These are phyloP conservation scores for Apotomis betuletana DNA, from an alignment of 2,888 invertebrate species.

Conservation along the genomic window DNA sequence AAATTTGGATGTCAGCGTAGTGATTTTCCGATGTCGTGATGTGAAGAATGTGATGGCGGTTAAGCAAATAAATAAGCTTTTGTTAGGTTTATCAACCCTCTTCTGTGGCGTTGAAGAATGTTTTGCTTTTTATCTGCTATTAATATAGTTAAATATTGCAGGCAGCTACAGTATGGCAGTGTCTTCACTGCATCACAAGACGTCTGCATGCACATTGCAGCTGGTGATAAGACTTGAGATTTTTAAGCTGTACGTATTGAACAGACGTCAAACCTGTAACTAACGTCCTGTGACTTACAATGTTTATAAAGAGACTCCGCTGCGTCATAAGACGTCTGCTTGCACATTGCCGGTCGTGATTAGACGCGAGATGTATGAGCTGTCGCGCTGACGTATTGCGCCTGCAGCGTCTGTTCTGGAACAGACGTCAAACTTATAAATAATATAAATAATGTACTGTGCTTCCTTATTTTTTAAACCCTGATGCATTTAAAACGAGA, in stretches of 20 bases:
- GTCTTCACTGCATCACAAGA: not conserved
- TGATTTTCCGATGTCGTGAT: no score
- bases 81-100: no score
- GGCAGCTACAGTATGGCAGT: no score
- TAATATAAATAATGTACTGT: not conserved
- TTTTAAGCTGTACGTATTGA: conserved; percentile 20
- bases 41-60: no score
- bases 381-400: conserved; percentile 32
- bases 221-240: conserved; percentile 22
- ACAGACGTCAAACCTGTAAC: not conserved
- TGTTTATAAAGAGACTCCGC: not conserved
- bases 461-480: no score
- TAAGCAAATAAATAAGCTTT: no score
- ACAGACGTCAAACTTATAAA: conserved; percentile 15
- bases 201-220: conserved; percentile 16
- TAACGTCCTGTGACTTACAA: not conserved
- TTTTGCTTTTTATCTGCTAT: no score
- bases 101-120: no score
- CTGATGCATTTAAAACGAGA: no score
- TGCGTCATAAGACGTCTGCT: not conserved
- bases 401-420: conserved; percentile 6
- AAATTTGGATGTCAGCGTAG: no score
- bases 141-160: no score
- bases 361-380: conserved; percentile 31
- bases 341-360: conserved; percentile 17